Evolutionary conservation across 2,888 invertebrate genomes (phyloP), one percentile per base, ranked within the genome.

Genomic region (Trichogramma evanescens): DNA sequence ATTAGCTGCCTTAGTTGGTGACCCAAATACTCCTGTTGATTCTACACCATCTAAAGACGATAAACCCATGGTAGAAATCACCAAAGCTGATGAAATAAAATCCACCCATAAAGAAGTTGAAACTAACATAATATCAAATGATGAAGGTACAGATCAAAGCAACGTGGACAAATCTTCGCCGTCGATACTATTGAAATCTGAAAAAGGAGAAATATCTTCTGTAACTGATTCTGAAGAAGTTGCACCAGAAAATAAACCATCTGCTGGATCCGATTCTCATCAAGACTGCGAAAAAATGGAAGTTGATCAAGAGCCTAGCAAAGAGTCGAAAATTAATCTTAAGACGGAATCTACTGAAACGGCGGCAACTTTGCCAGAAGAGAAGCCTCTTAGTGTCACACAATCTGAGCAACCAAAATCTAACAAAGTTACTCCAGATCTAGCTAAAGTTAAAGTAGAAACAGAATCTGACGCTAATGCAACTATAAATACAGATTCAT

Each of bases 111-210:
- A 56, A 39, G 65, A 61, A 59, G 61, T 55, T 49, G 66, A 54
- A 26, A 59, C 56, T 46, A 61, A 44, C 50, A 46, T 26, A 59
- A 46, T 56, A 65, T 54, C 62, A 63, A 54, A 55, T 44, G 54
- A 75, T 68, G 75, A 76, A n/a, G 76, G 75, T 45, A 38, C 45
- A 7, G 50, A 63, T 50, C 43, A 64, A 58, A 7, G 5, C 61
- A 53, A 38, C 46, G 26, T 61, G 57, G 13, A 39, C 51, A 41
- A 58, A 60, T 6, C 62, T 53, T 9, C 46, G 54, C 1, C 49
- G 55, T 13, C 42, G 3, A 1, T 45, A 39, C 52, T 26, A 57
- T 38, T 13, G 6, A 52, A 39, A n/a, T 13, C 46, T 43, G 51
- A 59, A 49, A 42, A 6, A 3, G 41, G 42, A 45, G 45, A 8